Conservation (phyloP, 1,140 invertebrate genomes). For the Mesaphorura yosii region DNA sequence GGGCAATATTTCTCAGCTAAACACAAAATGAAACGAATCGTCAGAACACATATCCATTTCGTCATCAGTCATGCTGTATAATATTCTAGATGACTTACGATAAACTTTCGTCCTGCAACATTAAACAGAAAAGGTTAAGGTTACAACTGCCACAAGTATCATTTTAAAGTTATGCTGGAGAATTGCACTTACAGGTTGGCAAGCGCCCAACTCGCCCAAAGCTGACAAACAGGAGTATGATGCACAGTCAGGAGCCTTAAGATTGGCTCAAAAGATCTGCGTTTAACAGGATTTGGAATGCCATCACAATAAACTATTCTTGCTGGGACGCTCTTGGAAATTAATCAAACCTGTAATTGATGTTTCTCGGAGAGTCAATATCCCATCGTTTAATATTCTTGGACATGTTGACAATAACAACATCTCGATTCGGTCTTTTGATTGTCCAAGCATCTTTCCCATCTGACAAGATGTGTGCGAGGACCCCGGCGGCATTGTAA, state of each 20-base stretch:
- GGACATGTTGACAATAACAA: slow-evolving; percentile 63
- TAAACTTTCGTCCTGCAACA: not conserved
- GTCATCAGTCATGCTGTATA: slow-evolving; percentile 6
- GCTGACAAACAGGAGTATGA: slow-evolving; percentile 79
- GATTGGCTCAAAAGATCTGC: slow-evolving; percentile 77
- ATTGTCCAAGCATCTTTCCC: slow-evolving; percentile 72
- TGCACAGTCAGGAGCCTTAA: slow-evolving; percentile 63
- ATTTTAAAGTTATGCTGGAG: too few species aligned
- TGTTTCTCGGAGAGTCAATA: slow-evolving; percentile 72
- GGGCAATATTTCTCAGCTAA: slow-evolving; percentile 79
- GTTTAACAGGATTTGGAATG: slow-evolving; percentile 3
- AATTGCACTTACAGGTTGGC: too few species aligned
- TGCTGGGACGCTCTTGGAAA: not conserved
- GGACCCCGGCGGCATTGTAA: slow-evolving; percentile 91
- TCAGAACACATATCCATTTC: slow-evolving; percentile 19
- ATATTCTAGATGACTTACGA: slow-evolving; percentile 4
- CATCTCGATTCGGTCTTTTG: slow-evolving; percentile 51
- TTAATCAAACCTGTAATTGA: slow-evolving; percentile 73
- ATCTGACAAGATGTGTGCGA: slow-evolving; percentile 82
- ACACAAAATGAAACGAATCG: slow-evolving; percentile 31
- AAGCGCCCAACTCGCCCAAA: slow-evolving; percentile 96
- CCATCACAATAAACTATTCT: not conserved
- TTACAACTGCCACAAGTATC: slow-evolving; percentile 68
- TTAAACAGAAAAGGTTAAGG: not conserved
- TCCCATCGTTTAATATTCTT: slow-evolving; percentile 78